Evolutionary conservation across 2,888 invertebrate species (phyloP), one percentile per base, ranked within the genome.

Genomic region (Rugalucina vietnamica): DNA sequence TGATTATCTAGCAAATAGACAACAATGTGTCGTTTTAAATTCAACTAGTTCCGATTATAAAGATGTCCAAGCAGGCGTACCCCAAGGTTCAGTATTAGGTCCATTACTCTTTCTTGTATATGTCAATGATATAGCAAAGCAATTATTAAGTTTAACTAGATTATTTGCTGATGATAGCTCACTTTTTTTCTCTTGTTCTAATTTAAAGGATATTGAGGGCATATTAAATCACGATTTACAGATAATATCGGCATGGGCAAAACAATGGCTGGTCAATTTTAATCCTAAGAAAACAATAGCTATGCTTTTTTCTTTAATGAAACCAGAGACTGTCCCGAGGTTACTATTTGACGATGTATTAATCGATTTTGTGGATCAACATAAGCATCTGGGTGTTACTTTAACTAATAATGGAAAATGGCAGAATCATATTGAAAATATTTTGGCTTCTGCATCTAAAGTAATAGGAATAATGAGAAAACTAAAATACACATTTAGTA

Each of bases 151-250:
- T 57, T 57, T 75, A 5, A 60, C 81, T n/a, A 34, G 82, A 43
- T 50, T 84, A 34, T 82, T 82, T 82, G 83, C 84, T 3, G 82
- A 80, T 57, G 83, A 84, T 36, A 71, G 57, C 18, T 81, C 72
- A 50, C 34, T 85, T 0, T 69, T 79, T 24, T 34, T 75, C 12
- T 72, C 79, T 10, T 54, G 79, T 34, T 50, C 69, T 39, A 60
- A 73, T 50, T 43, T 69, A n/a, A n/a, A n/a, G n/a, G n/a, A n/a
- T n/a, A n/a, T n/a, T n/a, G n/a, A n/a, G n/a, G n/a, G n/a, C 1
- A 39, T 50, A 4, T 32, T 83, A 37, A 83, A 86, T 34, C 34
- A 39, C 21, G 81, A 86, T 24, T 12, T 77, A 18, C 5, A 50
- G 34, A 74, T 27, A 39, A 49, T 81, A 3, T 43, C 50, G 36